phyloP scores from a whole-genome alignment of 2,888 invertebrate species.

The Noctua janthina region DNA sequence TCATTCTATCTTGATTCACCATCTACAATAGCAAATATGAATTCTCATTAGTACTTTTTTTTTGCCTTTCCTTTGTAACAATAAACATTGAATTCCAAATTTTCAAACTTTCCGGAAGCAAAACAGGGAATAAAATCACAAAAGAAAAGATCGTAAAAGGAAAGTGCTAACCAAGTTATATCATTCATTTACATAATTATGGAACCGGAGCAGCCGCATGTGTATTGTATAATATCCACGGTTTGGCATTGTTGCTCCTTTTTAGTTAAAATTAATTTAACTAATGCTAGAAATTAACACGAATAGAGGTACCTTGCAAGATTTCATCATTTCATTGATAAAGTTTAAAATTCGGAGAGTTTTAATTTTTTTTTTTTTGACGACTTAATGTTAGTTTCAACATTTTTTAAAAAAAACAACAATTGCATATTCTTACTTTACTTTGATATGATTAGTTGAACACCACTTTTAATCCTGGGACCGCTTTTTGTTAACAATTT shows the following conservation, averaged over 20 bases:
- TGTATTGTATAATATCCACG: background rate
- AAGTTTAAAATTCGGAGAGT: background rate
- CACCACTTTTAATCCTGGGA: background rate
- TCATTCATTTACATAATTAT: background rate
- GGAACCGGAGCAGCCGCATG: background rate
- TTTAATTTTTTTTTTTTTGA: background rate
- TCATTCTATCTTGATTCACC: background rate
- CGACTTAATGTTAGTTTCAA: background rate
- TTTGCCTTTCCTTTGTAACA: background rate
- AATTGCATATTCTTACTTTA: background rate
- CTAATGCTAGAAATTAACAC: background rate
- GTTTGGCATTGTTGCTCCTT: background rate
- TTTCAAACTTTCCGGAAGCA: background rate
- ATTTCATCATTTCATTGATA: background rate
- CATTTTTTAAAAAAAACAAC: too few species aligned
- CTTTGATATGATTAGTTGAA: background rate
- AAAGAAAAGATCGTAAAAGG: background rate
- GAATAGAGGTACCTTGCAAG: background rate
- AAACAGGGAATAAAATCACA: background rate
- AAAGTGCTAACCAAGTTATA: background rate
- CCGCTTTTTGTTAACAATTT: background rate
- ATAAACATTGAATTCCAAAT: background rate
- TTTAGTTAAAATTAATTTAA: background rate
- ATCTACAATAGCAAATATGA: background rate
- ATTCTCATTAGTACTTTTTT: background rate